A percentile compares a stretch with the other conserved stretches of the same genome.
phyloP scores from a whole-genome alignment of 1,140 invertebrate genomes.

The Glomeris maerens region DNA sequence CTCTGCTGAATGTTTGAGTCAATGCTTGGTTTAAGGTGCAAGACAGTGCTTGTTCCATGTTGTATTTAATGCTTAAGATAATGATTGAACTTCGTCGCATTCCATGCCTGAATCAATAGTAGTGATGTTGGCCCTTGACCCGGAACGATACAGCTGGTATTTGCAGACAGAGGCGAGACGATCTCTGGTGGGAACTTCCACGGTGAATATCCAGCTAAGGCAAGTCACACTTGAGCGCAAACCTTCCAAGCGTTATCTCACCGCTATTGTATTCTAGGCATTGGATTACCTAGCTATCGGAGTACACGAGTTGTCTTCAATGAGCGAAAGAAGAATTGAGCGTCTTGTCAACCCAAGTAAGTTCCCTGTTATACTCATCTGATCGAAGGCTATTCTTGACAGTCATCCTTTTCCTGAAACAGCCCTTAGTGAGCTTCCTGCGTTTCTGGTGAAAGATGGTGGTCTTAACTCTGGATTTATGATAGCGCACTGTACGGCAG shows the following conservation, averaged over 20 bases:
- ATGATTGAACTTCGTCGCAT: no score
- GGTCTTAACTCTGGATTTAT: slow-evolving; percentile 63
- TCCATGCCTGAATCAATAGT: no score
- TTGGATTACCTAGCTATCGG: slow-evolving; percentile 56
- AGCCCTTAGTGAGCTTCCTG: slow-evolving; percentile 50
- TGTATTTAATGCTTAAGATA: no score
- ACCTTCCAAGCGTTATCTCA: background rate
- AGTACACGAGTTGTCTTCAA: slow-evolving; percentile 54
- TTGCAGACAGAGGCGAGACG: slow-evolving; percentile 50
- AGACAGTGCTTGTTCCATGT: no score
- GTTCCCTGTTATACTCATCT: background rate
- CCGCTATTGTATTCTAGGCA: slow-evolving; percentile 27
- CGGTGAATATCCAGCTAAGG: slow-evolving; percentile 61
- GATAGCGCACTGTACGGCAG: slow-evolving; percentile 59
- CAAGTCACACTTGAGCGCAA: slow-evolving; percentile 16
- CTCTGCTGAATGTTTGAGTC: no score
- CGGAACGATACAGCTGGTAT: slow-evolving; percentile 44
- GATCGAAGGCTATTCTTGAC: slow-evolving; percentile 5
- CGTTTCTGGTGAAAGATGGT: slow-evolving; percentile 52
- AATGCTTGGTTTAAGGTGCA: no score
- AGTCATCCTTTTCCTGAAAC: slow-evolving; percentile 17
- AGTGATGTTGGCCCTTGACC: no score
- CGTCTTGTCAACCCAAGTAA: slow-evolving; percentile 52
- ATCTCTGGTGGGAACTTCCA: slow-evolving; percentile 57
- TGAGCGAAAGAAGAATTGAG: slow-evolving; percentile 55